phyloP scores from a whole-genome alignment of 2,797 vertebrate genomes.

The Sciaenops ocellatus region DNA sequence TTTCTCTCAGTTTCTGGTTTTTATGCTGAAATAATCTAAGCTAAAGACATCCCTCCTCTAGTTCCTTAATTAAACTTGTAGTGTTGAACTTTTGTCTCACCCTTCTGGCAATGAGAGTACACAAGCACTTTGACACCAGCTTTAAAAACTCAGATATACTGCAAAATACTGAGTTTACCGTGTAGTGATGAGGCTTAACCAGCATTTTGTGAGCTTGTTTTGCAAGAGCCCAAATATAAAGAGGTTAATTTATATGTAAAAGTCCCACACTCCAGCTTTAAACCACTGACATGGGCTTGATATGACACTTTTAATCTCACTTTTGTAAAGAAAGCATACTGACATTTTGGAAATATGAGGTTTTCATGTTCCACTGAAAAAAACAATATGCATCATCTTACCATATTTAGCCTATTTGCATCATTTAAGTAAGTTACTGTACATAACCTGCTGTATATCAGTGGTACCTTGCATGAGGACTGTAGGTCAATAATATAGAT shows the following conservation, averaged over 20 bases:
- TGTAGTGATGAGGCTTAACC: no score
- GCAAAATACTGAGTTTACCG: no score
- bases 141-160: no score
- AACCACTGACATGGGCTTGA: neutral
- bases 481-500: neutral
- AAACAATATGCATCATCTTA: neutral
- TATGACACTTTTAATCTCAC: neutral
- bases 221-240: no score
- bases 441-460: neutral
- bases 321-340: neutral
- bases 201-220: no score
- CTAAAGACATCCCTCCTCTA: no score
- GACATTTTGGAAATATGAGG: neutral
- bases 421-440: neutral
- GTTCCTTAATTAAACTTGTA: no score
- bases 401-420: neutral
- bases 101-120: no score
- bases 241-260: no score
- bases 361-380: constrained; percentile 14
- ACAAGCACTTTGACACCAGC: no score
- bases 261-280: neutral
- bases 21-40: no score
- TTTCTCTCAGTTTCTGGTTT: neutral
- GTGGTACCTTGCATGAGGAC: constrained; percentile 29
- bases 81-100: no score